Conservation (phyloP, 2,797 vertebrate species). For the Prunella strophiata region DNA sequence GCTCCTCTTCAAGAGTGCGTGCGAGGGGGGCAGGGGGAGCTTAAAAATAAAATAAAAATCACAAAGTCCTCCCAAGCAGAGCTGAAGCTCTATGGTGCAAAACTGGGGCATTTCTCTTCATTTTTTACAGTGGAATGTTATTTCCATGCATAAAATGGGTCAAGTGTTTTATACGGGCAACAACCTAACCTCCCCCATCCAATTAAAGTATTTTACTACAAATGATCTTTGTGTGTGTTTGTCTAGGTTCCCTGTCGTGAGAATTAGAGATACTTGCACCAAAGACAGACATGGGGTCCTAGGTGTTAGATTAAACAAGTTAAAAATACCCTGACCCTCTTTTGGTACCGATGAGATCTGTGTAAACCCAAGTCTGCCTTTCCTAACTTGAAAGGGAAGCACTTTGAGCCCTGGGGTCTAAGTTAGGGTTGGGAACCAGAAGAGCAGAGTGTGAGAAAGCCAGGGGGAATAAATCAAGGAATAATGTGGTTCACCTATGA, state of each 20-base stretch:
- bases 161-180: conserved; percentile 76
- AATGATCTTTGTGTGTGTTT: conserved; percentile 61
- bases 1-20: conserved; percentile 65
- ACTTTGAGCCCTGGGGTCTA: conserved; percentile 13
- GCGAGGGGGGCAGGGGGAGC: not conserved
- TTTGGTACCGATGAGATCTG: not conserved
- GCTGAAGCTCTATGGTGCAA: conserved; percentile 46
- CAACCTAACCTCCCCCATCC: conserved; percentile 64
- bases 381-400: conserved; percentile 2
- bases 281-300: not conserved
- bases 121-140: conserved; percentile 74
- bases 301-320: conserved; percentile 8
- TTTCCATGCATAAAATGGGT: conserved; percentile 77
- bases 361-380: not conserved
- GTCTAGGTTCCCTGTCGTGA: conserved; percentile 39
- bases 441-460: not conserved
- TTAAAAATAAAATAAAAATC: conserved; percentile 64
- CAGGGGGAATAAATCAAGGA: not conserved
- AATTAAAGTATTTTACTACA: conserved; percentile 77
- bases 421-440: conserved; percentile 30
- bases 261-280: conserved; percentile 51
- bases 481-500: not conserved
- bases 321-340: not conserved
- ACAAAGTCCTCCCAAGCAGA: conserved; percentile 58
- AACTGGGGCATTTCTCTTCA: conserved; percentile 67